Percentiles rank a stretch among this genome's conserved stretches.
Conservation (phyloP, 2,888 invertebrate genomes). For the Hesperia comma region DNA sequence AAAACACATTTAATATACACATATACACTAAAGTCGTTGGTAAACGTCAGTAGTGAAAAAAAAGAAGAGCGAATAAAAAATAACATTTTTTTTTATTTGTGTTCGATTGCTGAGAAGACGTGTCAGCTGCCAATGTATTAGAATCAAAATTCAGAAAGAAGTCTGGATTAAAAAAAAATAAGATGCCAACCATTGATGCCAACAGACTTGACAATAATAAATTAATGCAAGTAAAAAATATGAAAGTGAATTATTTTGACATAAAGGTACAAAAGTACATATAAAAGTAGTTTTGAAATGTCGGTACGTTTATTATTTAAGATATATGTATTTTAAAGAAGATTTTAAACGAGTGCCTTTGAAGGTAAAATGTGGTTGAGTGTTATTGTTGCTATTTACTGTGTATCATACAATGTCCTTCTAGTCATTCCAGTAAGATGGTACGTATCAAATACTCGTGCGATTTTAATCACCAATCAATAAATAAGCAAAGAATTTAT, state of each 20-base stretch:
- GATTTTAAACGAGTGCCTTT: conserved; percentile 13
- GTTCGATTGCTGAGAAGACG: not conserved
- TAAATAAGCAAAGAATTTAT: not conserved
- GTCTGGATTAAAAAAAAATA: not conserved
- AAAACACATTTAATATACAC: too few relatives aligned
- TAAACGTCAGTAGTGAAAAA: conserved; percentile 42
- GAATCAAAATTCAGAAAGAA: conserved; percentile 2
- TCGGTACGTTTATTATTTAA: not conserved
- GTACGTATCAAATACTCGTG: conserved; percentile 3
- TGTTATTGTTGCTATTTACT: conserved; percentile 24
- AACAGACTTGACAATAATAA: not conserved
- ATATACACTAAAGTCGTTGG: not conserved
- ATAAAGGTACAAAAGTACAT: too few relatives aligned
- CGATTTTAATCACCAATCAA: conserved; percentile 11
- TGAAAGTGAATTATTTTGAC: not conserved
- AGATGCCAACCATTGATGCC: not conserved
- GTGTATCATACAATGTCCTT: not conserved
- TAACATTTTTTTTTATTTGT: conserved; percentile 41
- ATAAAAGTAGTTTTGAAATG: not conserved
- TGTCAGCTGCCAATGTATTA: not conserved
- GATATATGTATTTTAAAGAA: not conserved
- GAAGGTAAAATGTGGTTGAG: conserved; percentile 50
- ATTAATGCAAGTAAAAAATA: not conserved
- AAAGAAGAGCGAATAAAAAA: conserved; percentile 42
- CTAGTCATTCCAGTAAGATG: not conserved